These are phyloP conservation scores for Melikaiella ostensackeni DNA, from an alignment of 2,888 invertebrate species.

Conservation along the genomic window DNA sequence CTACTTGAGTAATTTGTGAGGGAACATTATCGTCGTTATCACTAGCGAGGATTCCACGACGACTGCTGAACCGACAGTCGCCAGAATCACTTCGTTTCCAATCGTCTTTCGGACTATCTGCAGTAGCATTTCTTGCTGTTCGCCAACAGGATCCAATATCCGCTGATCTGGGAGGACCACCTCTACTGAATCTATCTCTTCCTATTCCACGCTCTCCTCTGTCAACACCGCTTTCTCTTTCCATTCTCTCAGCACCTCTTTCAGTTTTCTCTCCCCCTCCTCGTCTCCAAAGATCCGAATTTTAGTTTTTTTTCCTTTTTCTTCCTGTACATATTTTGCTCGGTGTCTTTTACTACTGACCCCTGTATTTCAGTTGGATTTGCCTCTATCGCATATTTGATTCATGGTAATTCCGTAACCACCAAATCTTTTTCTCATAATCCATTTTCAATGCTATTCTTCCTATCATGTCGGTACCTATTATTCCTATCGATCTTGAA, in stretches of 20 bases:
- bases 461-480: too few relatives aligned
- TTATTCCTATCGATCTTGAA: too few relatives aligned
- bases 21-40: conserved; percentile 6
- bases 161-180: conserved; percentile 13
- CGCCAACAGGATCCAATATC: conserved; percentile 33
- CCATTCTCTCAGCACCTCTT: neutral
- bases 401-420: too few relatives aligned
- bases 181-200: conserved; percentile 20
- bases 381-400: too few relatives aligned
- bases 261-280: conserved; percentile 11
- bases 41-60: neutral
- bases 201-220: neutral
- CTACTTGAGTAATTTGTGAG: too few relatives aligned
- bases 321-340: too few relatives aligned
- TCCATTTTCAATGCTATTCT: too few relatives aligned
- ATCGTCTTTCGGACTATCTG: conserved; percentile 16
- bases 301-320: too few relatives aligned
- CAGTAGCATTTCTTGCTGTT: conserved; percentile 3
- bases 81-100: conserved; percentile 1
- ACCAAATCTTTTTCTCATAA: too few relatives aligned
- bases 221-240: neutral
- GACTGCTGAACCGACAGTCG: neutral
- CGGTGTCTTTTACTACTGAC: too few relatives aligned
- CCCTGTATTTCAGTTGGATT: too few relatives aligned
- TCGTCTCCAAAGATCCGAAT: conserved; percentile 5